Percentiles rank a stretch among this genome's conserved stretches.
Conservation (phyloP, 2,797 vertebrate species). For the Falco peregrinus region DNA sequence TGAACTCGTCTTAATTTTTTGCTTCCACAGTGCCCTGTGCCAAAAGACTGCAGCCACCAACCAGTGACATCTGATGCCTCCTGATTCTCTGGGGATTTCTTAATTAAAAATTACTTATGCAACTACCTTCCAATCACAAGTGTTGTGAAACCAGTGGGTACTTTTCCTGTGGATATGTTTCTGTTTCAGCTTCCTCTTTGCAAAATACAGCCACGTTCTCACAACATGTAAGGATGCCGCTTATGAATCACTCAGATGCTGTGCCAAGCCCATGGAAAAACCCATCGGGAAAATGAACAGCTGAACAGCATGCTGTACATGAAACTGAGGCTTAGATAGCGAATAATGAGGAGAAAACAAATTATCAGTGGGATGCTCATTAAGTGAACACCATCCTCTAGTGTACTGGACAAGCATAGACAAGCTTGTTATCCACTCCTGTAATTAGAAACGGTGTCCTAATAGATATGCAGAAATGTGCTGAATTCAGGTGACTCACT, state of each 20-base stretch:
- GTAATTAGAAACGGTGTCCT: constrained; percentile 28
- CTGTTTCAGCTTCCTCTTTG: constrained; percentile 1
- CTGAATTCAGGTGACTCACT: not conserved
- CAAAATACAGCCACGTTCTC: not conserved
- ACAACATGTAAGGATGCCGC: not conserved
- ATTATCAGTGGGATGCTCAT: constrained; percentile 55
- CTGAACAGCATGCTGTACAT: constrained; percentile 43
- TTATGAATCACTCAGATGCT: not conserved
- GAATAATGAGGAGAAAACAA: constrained; percentile 61
- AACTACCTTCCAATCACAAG: not conserved
- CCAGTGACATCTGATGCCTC: not conserved
- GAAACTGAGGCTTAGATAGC: constrained; percentile 6
- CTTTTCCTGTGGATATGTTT: not conserved
- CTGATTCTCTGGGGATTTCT: not conserved
- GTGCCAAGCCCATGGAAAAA: constrained; percentile 28
- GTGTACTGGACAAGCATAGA: not conserved
- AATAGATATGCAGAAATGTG: not conserved
- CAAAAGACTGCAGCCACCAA: not conserved
- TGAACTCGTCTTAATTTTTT: not conserved
- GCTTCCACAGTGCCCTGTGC: not conserved
- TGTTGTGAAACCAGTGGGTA: not conserved
- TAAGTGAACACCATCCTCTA: constrained; percentile 35
- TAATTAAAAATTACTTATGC: not conserved
- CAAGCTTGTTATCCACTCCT: constrained; percentile 14
- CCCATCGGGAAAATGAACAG: constrained; percentile 17